Percentiles rank a stretch among this genome's conserved stretches.
These are phyloP conservation scores for Pangasius mekongensis DNA, from an alignment of 2,797 vertebrate species.

Conservation along the genomic window DNA sequence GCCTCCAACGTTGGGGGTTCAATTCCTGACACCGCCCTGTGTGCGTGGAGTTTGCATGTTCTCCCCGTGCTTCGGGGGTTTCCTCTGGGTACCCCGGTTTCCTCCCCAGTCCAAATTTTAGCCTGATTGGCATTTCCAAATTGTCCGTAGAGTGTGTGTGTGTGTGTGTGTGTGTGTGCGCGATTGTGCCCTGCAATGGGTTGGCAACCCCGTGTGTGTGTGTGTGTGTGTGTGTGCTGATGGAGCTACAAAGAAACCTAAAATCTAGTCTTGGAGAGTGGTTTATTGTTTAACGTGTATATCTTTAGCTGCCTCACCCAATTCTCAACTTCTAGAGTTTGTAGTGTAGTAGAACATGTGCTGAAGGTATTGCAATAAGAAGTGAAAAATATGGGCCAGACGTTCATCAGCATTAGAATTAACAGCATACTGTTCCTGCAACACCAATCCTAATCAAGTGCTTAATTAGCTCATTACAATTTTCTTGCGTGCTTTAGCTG, in stretches of 20 bases:
- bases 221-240: not conserved
- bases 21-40: no score
- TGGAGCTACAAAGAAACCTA: not conserved
- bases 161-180: not conserved
- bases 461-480: not conserved
- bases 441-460: conserved; percentile 7
- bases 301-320: not conserved
- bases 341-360: not conserved
- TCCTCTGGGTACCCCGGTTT: no score
- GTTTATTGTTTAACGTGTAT: not conserved
- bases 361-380: not conserved
- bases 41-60: no score
- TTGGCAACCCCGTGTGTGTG: no score
- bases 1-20: no score
- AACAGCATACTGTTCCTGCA: not conserved
- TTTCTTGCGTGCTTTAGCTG: not conserved
- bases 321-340: not conserved
- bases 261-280: not conserved
- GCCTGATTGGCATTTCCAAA: no score
- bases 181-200: no score
- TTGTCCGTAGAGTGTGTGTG: no score
- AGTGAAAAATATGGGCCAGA: not conserved
- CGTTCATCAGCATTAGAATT: not conserved
- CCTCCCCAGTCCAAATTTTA: no score
- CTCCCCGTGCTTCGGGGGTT: no score